Percentiles rank a stretch among this genome's conserved stretches.
Conservation (phyloP, 1,140 invertebrate species). For the Achatina immaculata region DNA sequence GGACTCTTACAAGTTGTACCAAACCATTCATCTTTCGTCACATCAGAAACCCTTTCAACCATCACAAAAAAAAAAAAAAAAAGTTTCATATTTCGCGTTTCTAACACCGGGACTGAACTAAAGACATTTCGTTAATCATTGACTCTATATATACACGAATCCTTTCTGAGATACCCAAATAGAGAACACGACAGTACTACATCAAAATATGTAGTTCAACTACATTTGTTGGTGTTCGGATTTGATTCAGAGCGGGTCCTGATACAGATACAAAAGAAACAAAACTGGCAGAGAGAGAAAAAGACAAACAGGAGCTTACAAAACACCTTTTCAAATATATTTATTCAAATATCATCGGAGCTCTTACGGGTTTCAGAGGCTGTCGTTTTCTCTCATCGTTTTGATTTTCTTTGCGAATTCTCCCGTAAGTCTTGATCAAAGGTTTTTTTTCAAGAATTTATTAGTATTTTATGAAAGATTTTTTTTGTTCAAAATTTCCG, state of each 20-base stretch:
- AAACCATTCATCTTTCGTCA: not conserved
- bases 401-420: constrained; percentile 6
- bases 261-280: not conserved
- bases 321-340: not conserved
- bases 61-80: not conserved
- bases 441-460: not conserved
- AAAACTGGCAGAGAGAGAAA: not conserved
- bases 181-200: not conserved
- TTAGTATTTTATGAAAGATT: not conserved
- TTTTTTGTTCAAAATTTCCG: not conserved
- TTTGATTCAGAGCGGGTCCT: not conserved
- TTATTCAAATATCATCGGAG: not conserved
- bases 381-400: not conserved
- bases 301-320: not conserved
- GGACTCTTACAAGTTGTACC: no score
- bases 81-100: no score
- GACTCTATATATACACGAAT: not conserved
- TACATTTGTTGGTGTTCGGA: not conserved
- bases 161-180: not conserved
- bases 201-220: not conserved
- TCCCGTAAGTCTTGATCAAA: constrained; percentile 7
- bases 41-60: not conserved
- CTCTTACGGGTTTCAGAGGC: not conserved
- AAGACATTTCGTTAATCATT: not conserved
- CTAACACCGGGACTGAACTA: not conserved